Evolutionary conservation across 2,113 vertebrate species (phyloP), one percentile per base, ranked within the genome.

Genomic region (Chauna torquata): DNA sequence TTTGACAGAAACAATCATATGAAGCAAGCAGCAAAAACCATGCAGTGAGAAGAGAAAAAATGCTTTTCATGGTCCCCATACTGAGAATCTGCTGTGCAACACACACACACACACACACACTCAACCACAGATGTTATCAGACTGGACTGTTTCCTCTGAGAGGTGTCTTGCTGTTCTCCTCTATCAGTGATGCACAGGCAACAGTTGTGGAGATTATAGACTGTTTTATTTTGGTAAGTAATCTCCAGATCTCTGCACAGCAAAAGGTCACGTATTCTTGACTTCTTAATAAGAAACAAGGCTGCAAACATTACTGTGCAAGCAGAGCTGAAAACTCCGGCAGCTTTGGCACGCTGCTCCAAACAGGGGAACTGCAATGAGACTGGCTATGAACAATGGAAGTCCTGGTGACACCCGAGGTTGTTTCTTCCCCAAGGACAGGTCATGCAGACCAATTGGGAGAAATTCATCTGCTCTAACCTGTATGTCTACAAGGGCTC

Each of bases 41-140:
- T 19, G 32, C n/a, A 27, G 61, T 44, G 45, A 81, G 49, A 81
- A 84, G 61, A 84, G 34, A 57, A 69, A 85, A 87, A 72, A 50
- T 4, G 14, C 34, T 91, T 91, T 89, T 86, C 34, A 22, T n/a
- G 36, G 69, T 89, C 52, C 44, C 42, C 4, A 3, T 30, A 8
- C 12, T 16, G 85, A 59, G 58, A 90, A 89, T 87, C 90, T 94
- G 65, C 77, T 90, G 64, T 70, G 45, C 36, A 71, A 52, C 64
- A 74, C 20, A 54, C 44, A 17, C 32, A 3, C 71, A 52, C 64
- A 74, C 20, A 54, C 44, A 17, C 32, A 3, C 71, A 54, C n/a
- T 62, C 80, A 93, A 28, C 94, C 84, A 47, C 94, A 97, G 95
- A 97, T 96, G 61, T 93, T 97, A 97, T 96, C 97, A 50, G 55